Evolutionary conservation across 1,140 invertebrate species (phyloP), one percentile per base, ranked within the genome.

Genomic region (Drosophila tani): DNA sequence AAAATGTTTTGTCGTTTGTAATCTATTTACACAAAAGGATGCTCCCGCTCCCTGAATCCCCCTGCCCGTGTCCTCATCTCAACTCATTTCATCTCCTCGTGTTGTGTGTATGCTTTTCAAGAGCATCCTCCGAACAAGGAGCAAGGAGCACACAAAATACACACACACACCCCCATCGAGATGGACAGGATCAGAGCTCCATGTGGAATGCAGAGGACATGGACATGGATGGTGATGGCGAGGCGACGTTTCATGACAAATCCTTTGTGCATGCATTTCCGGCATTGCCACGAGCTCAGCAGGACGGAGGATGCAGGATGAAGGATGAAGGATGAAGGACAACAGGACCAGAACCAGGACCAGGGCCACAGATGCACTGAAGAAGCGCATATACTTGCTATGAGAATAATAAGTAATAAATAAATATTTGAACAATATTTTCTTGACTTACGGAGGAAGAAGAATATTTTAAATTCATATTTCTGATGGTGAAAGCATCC

Each of bases 1-100:
- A 74, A 80, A 81, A 87, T 91, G 77, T 91, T 91, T 91, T 81
- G 90, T 86, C 90, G 85, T 91, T 91, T 86, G 88, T 91, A 91
- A 91, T 91, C 88, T 91, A 91, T 91, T 91, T 91, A 90, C 90
- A 82, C 81, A 91, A 75, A 91, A 70, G 71, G 58, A 74, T 41
- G 45, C 70, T 73, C 29, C 68, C 46, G n/a, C 2, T n/a, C 17
- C 38, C 63, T 38, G 24, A 15, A 35, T 41, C 24, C 51, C 27
- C 27, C 19, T 6, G 24, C 15, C 57, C 27, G 27, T 29, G 15
- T 32, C 19, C 11, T 14, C 27, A 21, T 9, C 46, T 12, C n/a
- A 55, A 17, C 32, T 56, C 59, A 56, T 62, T 32, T 24, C 59
- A 38, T 62, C n/a, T 17, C 32, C 21, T 17, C 40, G 49, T 56